phyloP scores from a whole-genome alignment of 2,113 vertebrate genomes.

The Oophaga pumilio region DNA sequence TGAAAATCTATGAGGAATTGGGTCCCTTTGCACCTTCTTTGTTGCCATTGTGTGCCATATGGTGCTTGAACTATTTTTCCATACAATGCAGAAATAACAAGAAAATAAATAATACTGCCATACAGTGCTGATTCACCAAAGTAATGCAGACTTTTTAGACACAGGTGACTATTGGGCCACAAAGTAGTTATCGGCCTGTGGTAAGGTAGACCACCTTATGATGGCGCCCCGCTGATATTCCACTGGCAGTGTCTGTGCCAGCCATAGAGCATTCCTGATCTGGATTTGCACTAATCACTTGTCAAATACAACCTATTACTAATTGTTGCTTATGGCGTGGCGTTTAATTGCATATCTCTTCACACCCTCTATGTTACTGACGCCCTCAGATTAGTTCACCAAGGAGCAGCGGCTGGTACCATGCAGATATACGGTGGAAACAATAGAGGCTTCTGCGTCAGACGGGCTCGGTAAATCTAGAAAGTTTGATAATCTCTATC shows the following conservation, averaged over 20 bases:
- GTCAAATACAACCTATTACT: neutral
- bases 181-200: neutral
- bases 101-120: neutral
- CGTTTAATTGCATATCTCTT: neutral
- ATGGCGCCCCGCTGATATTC: neutral
- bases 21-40: too few relatives aligned
- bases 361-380: neutral
- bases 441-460: slow-evolving; percentile 4
- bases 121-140: neutral
- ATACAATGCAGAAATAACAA: too few relatives aligned
- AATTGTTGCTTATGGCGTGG: neutral
- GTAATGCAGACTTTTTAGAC: neutral
- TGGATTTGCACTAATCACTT: neutral
- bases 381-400: neutral
- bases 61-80: too few relatives aligned
- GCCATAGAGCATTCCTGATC: neutral
- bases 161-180: neutral
- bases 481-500: slow-evolving; percentile 29
- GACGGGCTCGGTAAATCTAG: neutral
- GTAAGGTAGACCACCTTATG: neutral
- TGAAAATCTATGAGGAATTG: too few relatives aligned
- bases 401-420: neutral
- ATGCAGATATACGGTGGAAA: slow-evolving; percentile 1
- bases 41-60: too few relatives aligned
- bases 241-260: neutral